Conservation (phyloP, 2,797 vertebrate species). For the Semaprochilodus insignis region DNA sequence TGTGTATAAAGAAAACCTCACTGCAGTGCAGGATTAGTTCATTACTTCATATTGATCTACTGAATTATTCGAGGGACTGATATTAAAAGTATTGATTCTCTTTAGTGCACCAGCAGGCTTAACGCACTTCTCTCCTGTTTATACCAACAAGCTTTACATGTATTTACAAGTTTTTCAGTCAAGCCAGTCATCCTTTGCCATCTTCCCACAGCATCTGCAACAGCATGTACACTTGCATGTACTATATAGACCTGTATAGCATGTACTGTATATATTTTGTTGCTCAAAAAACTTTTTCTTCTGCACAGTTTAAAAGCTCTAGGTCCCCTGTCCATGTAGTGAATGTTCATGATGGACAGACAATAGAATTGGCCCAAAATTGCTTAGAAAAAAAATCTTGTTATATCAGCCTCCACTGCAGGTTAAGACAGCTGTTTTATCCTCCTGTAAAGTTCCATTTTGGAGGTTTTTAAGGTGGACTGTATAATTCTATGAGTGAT, state of each 20-base stretch:
- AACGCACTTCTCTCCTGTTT: background rate
- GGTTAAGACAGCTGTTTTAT: no score
- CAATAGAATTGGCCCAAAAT: no score
- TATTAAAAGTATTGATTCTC: slow-evolving; percentile 33
- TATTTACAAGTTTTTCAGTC: background rate
- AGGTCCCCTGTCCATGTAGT: no score
- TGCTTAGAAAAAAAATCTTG: no score
- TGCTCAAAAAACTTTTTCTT: no score
- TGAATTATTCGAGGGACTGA: background rate
- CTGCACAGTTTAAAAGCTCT: no score
- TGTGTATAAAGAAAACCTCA: background rate
- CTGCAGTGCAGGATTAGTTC: background rate
- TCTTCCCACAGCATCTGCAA: background rate
- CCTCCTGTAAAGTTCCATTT: no score
- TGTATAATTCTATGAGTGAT: no score
- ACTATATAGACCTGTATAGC: background rate
- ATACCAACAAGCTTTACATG: background rate
- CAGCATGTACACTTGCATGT: background rate
- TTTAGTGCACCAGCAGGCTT: background rate
- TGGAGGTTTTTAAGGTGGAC: no score
- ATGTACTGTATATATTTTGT: no score
- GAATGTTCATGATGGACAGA: no score
- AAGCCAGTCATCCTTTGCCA: background rate
- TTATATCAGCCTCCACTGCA: no score
- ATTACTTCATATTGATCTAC: slow-evolving; percentile 27